Percentiles rank a stretch among this genome's conserved stretches.
These are phyloP conservation scores for Parazoanthus swiftii DNA, from an alignment of 92 coral and sea anemone genomes.

Conservation along the genomic window DNA sequence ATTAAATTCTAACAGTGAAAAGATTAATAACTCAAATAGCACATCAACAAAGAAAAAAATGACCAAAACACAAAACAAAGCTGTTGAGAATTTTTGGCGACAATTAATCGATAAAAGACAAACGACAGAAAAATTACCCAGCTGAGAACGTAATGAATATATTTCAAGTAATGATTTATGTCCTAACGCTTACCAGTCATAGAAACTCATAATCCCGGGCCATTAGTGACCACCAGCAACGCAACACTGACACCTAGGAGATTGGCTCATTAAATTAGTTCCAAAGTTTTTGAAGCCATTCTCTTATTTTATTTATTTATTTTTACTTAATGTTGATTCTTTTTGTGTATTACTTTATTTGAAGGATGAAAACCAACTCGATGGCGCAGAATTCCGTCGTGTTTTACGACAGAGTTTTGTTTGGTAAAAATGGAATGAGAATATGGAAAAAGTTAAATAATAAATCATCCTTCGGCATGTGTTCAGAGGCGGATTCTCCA, in stretches of 20 bases:
- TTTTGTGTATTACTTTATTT: no score
- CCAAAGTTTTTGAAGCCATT: background rate
- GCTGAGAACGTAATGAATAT: background rate
- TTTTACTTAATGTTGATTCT: background rate
- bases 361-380: background rate
- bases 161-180: background rate
- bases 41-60: no score
- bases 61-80: no score
- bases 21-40: no score
- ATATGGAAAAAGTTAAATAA: background rate
- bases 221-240: background rate
- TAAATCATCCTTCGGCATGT: constrained; percentile 24
- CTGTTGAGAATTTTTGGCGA: background rate
- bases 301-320: no score
- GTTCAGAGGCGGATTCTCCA: background rate
- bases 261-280: background rate
- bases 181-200: background rate
- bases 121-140: no score
- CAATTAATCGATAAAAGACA: no score
- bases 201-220: background rate
- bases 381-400: background rate
- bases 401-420: background rate
- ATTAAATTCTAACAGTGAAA: no score
- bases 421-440: no score
- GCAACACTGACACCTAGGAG: background rate